Conservation (phyloP, 1,140 invertebrate species). For the Leucophenga varia region DNA sequence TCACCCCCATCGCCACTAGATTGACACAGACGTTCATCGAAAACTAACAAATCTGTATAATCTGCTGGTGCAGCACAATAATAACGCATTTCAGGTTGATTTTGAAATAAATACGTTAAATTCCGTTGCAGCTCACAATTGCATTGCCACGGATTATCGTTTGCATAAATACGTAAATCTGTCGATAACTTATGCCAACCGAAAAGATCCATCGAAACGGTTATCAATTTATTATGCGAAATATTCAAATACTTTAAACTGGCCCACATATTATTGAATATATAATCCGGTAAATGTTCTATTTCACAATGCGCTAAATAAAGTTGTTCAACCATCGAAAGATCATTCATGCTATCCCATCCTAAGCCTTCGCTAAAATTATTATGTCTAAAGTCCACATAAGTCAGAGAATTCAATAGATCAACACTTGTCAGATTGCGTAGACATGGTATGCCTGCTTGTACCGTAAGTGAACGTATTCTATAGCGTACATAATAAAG, state of each 20-base stretch:
- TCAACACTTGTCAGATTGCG: conserved; percentile 31
- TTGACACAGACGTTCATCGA: conserved; percentile 24
- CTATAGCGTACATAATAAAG: conserved; percentile 30
- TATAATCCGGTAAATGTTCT: conserved; percentile 22
- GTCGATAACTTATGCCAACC: conserved; percentile 14
- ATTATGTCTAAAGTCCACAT: conserved; percentile 35
- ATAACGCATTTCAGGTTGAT: conserved; percentile 14
- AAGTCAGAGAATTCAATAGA: conserved; percentile 16
- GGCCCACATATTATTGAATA: conserved; percentile 30
- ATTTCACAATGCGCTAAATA: conserved; percentile 34
- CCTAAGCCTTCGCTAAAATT: conserved; percentile 19
- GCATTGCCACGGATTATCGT: conserved; percentile 31
- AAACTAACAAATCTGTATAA: conserved; percentile 13
- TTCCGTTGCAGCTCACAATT: conserved; percentile 21
- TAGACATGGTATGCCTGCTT: conserved; percentile 20
- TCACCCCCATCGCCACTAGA: neutral
- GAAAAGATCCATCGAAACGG: conserved; percentile 24
- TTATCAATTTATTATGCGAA: conserved; percentile 30
- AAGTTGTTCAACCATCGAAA: conserved; percentile 28
- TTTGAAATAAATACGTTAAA: conserved; percentile 18
- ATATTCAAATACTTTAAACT: conserved; percentile 26
- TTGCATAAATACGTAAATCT: conserved; percentile 18
- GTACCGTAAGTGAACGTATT: conserved; percentile 20
- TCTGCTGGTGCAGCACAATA: conserved; percentile 18
- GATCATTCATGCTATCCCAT: conserved; percentile 22